Evolutionary conservation across 2,888 invertebrate species (phyloP).

Genomic region (Sphinx pinastri): DNA sequence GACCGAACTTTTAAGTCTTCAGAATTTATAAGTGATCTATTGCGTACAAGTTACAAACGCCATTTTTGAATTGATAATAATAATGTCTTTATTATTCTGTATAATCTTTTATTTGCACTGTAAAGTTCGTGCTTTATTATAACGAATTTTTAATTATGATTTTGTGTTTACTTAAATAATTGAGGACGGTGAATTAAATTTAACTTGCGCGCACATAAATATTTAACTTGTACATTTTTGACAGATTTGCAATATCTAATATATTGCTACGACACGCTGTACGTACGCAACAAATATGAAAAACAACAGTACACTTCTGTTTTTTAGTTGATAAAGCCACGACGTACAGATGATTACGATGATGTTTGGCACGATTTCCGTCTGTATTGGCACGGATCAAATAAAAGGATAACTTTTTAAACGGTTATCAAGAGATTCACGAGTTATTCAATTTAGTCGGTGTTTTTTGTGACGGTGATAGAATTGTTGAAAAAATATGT

Average conservation of each 20-base stretch:
- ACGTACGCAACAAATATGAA: too few species aligned
- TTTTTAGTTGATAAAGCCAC: background rate
- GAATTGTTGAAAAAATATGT: background rate
- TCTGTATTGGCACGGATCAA: background rate
- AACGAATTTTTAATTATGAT: too few species aligned
- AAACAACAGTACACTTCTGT: background rate
- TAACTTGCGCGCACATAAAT: too few species aligned
- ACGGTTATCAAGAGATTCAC: slow-evolving; percentile 1
- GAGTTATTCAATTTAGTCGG: slow-evolving; percentile 4
- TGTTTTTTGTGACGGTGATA: slow-evolving; percentile 9
- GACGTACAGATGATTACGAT: slow-evolving; percentile 2
- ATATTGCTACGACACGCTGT: too few species aligned
- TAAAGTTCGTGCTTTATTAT: too few species aligned
- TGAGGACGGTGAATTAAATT: too few species aligned
- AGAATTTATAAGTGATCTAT: background rate
- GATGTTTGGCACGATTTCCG: slow-evolving; percentile 13
- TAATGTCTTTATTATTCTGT: too few species aligned
- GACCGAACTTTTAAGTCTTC: background rate
- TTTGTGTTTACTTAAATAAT: too few species aligned
- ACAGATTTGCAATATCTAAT: too few species aligned
- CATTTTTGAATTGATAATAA: background rate
- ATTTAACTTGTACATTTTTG: too few species aligned
- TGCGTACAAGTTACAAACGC: background rate
- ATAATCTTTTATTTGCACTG: too few species aligned
- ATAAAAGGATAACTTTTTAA: slow-evolving; percentile 12